Evolutionary conservation across 2,888 invertebrate species (phyloP), one percentile per base, ranked within the genome.

Genomic region (Epinotia brunnichana): DNA sequence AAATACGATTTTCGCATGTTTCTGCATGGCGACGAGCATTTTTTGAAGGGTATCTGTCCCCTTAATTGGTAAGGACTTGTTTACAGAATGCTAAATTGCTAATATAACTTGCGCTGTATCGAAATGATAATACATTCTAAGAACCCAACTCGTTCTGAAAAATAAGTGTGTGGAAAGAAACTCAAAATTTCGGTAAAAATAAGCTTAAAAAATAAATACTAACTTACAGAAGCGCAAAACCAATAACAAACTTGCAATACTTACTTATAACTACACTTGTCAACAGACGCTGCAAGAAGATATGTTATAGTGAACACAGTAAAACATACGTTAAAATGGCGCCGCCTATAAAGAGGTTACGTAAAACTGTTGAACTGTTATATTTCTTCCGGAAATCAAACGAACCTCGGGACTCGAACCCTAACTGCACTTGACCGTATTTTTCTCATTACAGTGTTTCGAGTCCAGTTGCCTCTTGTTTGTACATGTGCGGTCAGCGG

Each of bases 61-160:
- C 29, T 29, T 35, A n/a, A 29, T 29, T 60, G 72, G 68, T 72
- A 72, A 68, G 62, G 35, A 56, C 41, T 41, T 54, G 59, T 61
- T 39, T 35, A 61, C 35, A 56, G 66, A 48, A 60, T 44, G 62
- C 5, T 56, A 72, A 56, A 48, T 54, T 44, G 62, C 5, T 56
- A 72, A 56, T 53, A 11, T 17, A 60, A 67, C 54, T 48, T 48
- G 53, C 15, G 19, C 19, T 4, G n/a, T 44, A 24, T 48, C n/a
- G 24, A 10, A 29, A 48, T 29, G 51, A 35, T 61, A 41, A 9
- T 41, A 13, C 15, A 29, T 5, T 0, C 7, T 2, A 2, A 29
- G 5, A 29, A 29, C 7, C 29, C 29, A 29, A 5, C 1, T 29
- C 5, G 29, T 29, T 29, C 29, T 29, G 29, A 29, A 29, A 29